Base-by-base conservation (phyloP, 2,797 vertebrate species). In the Falco concolor region DNA sequence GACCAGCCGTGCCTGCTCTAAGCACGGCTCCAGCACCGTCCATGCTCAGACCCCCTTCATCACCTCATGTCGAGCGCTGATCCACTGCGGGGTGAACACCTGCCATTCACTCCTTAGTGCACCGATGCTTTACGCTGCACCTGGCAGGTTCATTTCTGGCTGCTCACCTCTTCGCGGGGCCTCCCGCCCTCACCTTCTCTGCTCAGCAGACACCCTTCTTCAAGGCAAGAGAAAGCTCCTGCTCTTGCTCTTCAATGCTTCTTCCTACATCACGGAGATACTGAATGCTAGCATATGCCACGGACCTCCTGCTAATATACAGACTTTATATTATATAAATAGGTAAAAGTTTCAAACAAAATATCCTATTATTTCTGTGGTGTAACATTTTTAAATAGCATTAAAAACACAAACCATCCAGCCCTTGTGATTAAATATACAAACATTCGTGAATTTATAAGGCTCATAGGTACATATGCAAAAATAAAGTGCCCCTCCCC, bases 391-490 rank as follows among this genome's bases (percentile, higher is more conserved):
- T 96, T 77, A 96, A 97, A 96, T 84, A 96, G 87, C 87, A 91
- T 88, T 96, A 90, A 96, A 95, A 96, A 28, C 82, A 94, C 77
- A 89, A 93, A 84, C 94, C 87, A 85, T 88, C 93, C 96, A 97
- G 95, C 97, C 96, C 94, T 95, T 97, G 89, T 92, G 77, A 96
- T 95, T 96, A 90, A 89, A 92, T 77, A 87, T 87, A 93, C 96
- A 93, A 92, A 93, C 77, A 49, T 84, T 18, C 85, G 89, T 90
- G 84, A 95, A 61, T 91, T 49, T 77, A 84, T 97, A 96, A 97
- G 95, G 96, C 95, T 94, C 67, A 20, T 87, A 89, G 92, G 92
- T 96, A 92, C 24, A 2, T 90, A 93, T 73, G 86, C 77, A 91
- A 96, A 83, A 70, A 75, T 86, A 89, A 90, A 80, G 90, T 73